Base-by-base conservation (phyloP, 2,888 invertebrate genomes). In the Leptopilina drosophilae region DNA sequence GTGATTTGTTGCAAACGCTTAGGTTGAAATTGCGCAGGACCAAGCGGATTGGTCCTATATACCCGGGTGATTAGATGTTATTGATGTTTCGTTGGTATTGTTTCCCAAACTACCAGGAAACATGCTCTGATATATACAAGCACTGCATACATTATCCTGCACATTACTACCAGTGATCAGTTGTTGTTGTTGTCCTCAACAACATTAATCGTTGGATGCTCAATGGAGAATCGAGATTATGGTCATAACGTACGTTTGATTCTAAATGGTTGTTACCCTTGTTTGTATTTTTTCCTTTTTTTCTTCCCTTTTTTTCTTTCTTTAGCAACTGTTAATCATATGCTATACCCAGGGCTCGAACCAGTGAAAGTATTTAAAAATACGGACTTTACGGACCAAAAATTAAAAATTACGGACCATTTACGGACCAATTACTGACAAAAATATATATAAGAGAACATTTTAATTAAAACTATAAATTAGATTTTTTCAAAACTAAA, bases 1-100 rank as follows among this genome's bases (percentile, higher is more conserved):
- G 89, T 90, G 90, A 90, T 90, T 90, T 90, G 90, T 89, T 87
- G 87, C 83, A 85, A 83, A 87, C 88, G 90, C 88, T 90, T 89
- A 90, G 89, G 87, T 88, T 88, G 87, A 88, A 90, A 90, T 90
- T 90, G 88, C 88, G 82, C 86, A 85, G 86, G 85, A 87, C 87
- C 85, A 78, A 81, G 80, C 85, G 86, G 86, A 86, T 87, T 86
- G 87, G 85, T 86, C 87, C 87, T 85, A 81, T 81, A 82, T 82
- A 82, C 82, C 85, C 84, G 82, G 88, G 86, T 87, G 89, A 89
- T 89, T 89, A 88, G 89, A 87, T 85, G 87, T 89, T 89, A 89
- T 89, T 87, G 89, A 89, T 87, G 88, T 85, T 83, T 83, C 83
- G 83, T 84, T 82, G 84, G 84, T 82, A 84, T 84, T 84, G 84